These are phyloP conservation scores for Agrotis puta DNA, from an alignment of 2,888 invertebrate genomes.

Conservation along the genomic window DNA sequence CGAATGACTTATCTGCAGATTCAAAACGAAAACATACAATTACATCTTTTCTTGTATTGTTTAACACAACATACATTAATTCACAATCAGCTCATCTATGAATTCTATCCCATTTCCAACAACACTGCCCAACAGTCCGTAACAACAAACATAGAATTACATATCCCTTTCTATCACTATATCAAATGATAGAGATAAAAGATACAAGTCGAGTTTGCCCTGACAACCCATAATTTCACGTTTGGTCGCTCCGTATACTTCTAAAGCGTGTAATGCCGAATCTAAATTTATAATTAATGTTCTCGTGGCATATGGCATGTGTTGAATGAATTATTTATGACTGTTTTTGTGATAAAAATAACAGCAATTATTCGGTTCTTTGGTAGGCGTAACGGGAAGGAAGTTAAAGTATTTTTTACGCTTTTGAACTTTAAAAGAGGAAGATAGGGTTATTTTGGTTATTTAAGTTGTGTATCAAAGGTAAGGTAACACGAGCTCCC, in stretches of 20 bases:
- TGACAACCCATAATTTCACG: conserved; percentile 67
- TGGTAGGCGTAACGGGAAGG: conserved; percentile 44
- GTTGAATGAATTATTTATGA: conserved; percentile 71
- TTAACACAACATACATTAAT: neutral
- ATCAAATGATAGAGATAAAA: conserved; percentile 49
- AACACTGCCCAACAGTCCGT: conserved; percentile 8
- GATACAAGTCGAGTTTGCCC: conserved; percentile 26
- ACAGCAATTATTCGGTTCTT: conserved; percentile 60
- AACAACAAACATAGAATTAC: conserved; percentile 15
- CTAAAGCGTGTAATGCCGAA: conserved; percentile 67
- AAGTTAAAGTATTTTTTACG: conserved; percentile 33
- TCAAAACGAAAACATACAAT: neutral
- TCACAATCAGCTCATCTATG: conserved; percentile 10
- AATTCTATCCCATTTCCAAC: neutral
- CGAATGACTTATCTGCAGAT: neutral
- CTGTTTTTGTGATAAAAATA: conserved; percentile 64
- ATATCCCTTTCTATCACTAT: conserved; percentile 35
- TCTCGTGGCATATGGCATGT: conserved; percentile 70
- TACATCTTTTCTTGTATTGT: neutral
- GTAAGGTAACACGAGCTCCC: no score
- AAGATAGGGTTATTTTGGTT: neutral
- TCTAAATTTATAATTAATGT: conserved; percentile 71
- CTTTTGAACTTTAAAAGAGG: neutral
- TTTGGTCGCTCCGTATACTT: conserved; percentile 60
- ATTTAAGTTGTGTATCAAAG: no score